Evolutionary conservation across 1,140 invertebrate species (phyloP).

Genomic region (Brachionus plicatilis): DNA sequence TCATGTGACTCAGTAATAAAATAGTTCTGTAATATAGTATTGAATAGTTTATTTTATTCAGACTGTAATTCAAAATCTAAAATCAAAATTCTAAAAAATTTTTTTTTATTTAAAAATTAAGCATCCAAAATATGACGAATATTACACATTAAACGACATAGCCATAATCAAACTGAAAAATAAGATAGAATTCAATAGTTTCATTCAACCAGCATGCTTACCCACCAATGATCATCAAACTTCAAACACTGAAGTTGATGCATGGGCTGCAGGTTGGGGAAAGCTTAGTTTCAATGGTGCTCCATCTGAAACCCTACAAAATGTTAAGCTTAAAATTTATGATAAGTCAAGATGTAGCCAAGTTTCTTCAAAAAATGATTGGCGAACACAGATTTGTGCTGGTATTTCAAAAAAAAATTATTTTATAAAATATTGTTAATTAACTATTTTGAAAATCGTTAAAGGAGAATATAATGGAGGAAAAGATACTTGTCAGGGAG

Average conservation of each 20-base stretch:
- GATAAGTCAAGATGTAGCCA: not conserved
- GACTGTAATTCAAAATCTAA: no score
- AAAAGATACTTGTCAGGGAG: conserved; percentile 56
- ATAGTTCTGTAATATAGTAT: no score
- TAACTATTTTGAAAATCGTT: no score
- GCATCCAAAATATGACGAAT: not conserved
- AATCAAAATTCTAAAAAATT: no score
- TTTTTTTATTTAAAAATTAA: not conserved
- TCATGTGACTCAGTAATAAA: no score
- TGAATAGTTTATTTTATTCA: no score
- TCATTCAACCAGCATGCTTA: not conserved
- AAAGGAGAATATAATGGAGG: conserved; percentile 45
- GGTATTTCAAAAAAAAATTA: not conserved
- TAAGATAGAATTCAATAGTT: not conserved
- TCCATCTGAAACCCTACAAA: not conserved
- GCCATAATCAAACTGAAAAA: not conserved
- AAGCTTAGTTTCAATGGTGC: not conserved
- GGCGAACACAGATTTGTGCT: conserved; percentile 26
- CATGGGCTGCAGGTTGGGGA: conserved; percentile 20
- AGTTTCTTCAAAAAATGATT: not conserved
- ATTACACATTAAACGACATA: not conserved
- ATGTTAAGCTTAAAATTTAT: conserved; percentile 17
- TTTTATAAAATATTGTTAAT: no score
- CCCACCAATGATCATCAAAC: not conserved
- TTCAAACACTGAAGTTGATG: not conserved